phyloP scores from a whole-genome alignment of 2,797 vertebrate species.

The Morelia viridis region DNA sequence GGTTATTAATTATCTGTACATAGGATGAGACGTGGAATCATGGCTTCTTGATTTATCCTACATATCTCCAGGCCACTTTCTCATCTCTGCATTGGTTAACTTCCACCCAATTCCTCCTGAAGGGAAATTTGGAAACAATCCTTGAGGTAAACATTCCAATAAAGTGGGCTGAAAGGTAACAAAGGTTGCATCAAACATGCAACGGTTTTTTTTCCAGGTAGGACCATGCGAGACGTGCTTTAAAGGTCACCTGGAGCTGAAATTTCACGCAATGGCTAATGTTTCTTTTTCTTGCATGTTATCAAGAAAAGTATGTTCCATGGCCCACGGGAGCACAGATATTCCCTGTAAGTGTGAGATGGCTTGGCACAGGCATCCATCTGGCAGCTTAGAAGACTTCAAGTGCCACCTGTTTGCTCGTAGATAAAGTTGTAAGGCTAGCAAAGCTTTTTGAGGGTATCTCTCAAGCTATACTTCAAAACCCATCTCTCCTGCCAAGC shows the following conservation, averaged over 20 bases:
- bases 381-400: slow-evolving; percentile 18
- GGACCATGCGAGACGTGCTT: background rate
- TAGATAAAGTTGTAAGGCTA: slow-evolving; percentile 19
- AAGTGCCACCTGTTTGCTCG: slow-evolving; percentile 41
- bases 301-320: background rate
- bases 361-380: slow-evolving; percentile 11
- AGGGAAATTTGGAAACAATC: background rate
- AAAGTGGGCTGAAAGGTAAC: background rate
- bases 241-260: background rate
- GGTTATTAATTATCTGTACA: background rate
- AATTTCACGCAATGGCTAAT: background rate
- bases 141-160: background rate
- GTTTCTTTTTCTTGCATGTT: background rate
- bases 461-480: slow-evolving; percentile 40
- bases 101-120: background rate
- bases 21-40: background rate
- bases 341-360: slow-evolving; percentile 22
- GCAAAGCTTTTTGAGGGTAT: background rate
- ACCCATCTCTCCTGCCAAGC: slow-evolving; percentile 39
- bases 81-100: background rate
- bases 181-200: background rate
- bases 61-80: background rate
- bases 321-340: background rate
- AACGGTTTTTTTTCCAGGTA: background rate
- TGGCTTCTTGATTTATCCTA: background rate